Conservation (phyloP, 37 sponge, comb jelly and placozoan species). For the Chondrosia reniformis region DNA sequence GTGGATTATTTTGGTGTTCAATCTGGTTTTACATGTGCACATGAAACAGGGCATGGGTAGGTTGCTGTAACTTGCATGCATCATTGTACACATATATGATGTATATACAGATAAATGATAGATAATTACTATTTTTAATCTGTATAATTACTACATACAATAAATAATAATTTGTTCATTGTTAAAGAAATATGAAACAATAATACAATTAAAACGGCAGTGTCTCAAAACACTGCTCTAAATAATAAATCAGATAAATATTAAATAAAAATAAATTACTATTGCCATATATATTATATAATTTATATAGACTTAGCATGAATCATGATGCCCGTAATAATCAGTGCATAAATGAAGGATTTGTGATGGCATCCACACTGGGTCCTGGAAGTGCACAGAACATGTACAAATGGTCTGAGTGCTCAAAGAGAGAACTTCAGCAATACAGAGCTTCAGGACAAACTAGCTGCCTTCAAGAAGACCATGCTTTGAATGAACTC, state of each 20-base stretch:
- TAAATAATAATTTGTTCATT: too few species aligned
- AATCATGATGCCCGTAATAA: neutral
- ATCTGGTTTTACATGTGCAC: conserved; percentile 6
- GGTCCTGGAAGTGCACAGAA: neutral
- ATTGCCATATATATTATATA: too few species aligned
- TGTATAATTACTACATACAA: too few species aligned
- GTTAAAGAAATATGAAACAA: too few species aligned
- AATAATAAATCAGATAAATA: too few species aligned
- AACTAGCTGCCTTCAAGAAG: neutral
- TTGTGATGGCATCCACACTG: neutral
- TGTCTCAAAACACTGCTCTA: too few species aligned
- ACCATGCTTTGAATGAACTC: too few species aligned
- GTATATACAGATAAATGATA: too few species aligned
- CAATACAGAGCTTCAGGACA: neutral
- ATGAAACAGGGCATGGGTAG: conserved; percentile 15
- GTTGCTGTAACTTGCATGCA: neutral
- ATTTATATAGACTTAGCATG: neutral
- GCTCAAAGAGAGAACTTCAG: neutral
- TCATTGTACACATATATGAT: neutral
- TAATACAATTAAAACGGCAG: too few species aligned
- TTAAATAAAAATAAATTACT: too few species aligned
- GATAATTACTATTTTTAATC: too few species aligned
- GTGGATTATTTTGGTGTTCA: conserved; percentile 8
- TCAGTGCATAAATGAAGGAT: neutral
- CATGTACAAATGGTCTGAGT: neutral